These are phyloP conservation scores for Jordanella pulchra DNA, from an alignment of 2,797 vertebrate genomes.

Conservation along the genomic window DNA sequence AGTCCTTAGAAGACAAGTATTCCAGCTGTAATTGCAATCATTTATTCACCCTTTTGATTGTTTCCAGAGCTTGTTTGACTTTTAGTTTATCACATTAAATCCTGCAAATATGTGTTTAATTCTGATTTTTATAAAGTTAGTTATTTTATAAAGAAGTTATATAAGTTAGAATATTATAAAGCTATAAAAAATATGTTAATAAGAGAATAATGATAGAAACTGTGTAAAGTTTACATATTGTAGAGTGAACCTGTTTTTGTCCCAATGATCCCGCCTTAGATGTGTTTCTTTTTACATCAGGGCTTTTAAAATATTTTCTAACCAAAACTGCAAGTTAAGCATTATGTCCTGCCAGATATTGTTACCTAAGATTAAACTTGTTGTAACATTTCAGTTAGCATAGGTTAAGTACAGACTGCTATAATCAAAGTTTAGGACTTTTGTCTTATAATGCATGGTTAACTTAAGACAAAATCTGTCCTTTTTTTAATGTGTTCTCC, in stretches of 20 bases:
- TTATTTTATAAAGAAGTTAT: too few species aligned
- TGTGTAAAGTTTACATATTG: not conserved
- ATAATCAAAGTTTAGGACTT: constrained; percentile 22
- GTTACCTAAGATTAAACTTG: not conserved
- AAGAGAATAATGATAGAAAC: too few species aligned
- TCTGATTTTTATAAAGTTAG: too few species aligned
- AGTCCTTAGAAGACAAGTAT: not conserved
- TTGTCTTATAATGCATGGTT: constrained; percentile 17
- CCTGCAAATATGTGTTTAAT: not conserved
- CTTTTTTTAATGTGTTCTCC: constrained; percentile 14
- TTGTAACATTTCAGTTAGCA: constrained; percentile 20
- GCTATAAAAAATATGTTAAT: too few species aligned
- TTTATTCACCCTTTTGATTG: not conserved
- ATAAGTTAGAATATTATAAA: too few species aligned
- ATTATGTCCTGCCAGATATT: not conserved
- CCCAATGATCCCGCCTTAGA: not conserved
- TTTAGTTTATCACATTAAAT: not conserved
- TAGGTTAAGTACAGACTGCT: constrained; percentile 23
- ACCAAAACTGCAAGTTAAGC: not conserved
- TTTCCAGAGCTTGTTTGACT: not conserved
- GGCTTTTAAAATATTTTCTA: not conserved
- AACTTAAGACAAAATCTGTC: constrained; percentile 9
- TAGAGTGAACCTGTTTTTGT: not conserved
- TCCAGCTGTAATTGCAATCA: too few species aligned
- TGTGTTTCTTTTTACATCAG: not conserved